Base-by-base conservation (phyloP, 1,140 invertebrate genomes). In the Meloidogyne exigua region DNA sequence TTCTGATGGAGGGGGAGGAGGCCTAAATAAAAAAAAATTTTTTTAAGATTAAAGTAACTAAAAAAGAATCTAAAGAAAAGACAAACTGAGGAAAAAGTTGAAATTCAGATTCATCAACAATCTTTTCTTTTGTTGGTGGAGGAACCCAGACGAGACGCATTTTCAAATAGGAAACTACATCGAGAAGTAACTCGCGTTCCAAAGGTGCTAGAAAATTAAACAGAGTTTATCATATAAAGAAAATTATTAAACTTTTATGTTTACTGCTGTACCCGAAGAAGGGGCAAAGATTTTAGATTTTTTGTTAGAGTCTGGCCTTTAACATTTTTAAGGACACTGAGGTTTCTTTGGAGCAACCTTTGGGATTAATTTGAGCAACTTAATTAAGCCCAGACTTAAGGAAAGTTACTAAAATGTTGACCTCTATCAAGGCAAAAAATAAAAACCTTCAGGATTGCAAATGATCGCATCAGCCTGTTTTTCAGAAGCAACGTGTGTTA, bases 1-100 rank as follows among this genome's bases (percentile, higher is more conserved):
- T 73, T 84, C 80, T n/a, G 68, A 72, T 15, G 7, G 32, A 21
- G 71, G 82, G 9, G 79, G 73, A 2, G 78, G 79, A 11, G 81
- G 70, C 11, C 73, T 75, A 67, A 32, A 11, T 44, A 36, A 26
- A 21, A 13, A 5, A 71, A 63, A 15, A 13, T 44, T 42, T 10
- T 64, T 21, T 44, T 57, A 76, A 63, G 21, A 13, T 69, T 57
- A n/a, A 25, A 49, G 11, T n/a, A n/a, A n/a, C n/a, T n/a, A n/a
- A n/a, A n/a, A n/a, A n/a, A n/a, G n/a, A n/a, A n/a, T n/a, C n/a
- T n/a, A n/a, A n/a, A n/a, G n/a, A n/a, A n/a, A 65, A 70, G 25
- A 12, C 21, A 25, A 25, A 76, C 75, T 76, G 68, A 49, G 75
- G 75, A 26, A n/a, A 72, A 28, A 71, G 21, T 36, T 76, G 57